Conservation (phyloP, 1,140 invertebrate species). For the Teleogryllus occipitalis region DNA sequence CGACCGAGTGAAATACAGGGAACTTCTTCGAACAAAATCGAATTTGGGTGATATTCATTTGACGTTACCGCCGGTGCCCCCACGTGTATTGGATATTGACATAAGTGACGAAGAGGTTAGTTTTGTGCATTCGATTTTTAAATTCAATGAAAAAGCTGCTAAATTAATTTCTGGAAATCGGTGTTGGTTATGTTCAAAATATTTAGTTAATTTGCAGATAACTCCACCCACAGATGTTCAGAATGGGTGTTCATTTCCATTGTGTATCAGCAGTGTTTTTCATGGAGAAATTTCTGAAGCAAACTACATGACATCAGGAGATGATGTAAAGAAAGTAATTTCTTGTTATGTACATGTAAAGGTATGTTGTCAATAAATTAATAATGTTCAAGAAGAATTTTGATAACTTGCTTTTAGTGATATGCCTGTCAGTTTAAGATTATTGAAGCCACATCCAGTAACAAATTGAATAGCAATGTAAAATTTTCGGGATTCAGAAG, state of each 20-base stretch:
- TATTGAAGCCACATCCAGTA: background rate
- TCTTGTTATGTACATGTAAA: background rate
- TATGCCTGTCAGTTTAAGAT: background rate
- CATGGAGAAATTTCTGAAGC: background rate
- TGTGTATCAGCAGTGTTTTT: background rate
- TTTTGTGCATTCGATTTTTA: background rate
- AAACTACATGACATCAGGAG: background rate
- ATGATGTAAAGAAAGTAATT: background rate
- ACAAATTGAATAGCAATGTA: background rate
- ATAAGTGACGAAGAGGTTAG: background rate
- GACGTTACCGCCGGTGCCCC: background rate
- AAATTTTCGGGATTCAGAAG: no score
- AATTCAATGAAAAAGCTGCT: background rate
- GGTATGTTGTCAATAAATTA: background rate
- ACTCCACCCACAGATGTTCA: background rate
- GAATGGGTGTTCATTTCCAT: background rate
- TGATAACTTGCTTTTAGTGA: background rate
- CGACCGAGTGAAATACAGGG: no score
- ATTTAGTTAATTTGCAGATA: background rate
- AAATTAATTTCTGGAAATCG: background rate
- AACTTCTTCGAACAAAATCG: background rate
- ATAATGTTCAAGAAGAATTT: background rate
- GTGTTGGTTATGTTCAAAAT: no score
- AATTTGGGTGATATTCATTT: background rate
- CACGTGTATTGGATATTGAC: background rate